phyloP scores from a whole-genome alignment of 2,797 vertebrate genomes.

The Muraenolepis orangiensis region DNA sequence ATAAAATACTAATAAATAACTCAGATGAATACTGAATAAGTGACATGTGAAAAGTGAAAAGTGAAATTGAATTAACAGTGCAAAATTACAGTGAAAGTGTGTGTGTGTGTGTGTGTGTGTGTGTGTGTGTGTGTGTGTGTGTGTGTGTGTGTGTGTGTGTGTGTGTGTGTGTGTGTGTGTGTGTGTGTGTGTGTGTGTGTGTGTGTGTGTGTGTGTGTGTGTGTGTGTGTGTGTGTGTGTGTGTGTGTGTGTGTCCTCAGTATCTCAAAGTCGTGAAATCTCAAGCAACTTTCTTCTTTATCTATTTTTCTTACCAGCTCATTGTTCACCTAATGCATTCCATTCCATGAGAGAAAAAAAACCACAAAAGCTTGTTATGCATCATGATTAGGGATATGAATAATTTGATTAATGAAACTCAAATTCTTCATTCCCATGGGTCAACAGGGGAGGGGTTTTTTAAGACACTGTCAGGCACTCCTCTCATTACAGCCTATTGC shows the following conservation, averaged over 20 bases:
- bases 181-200: slow-evolving; percentile 7
- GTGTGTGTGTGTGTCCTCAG: not conserved
- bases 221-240: not conserved
- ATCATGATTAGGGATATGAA: not conserved
- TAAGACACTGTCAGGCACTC: not conserved
- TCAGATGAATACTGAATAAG: too few species aligned
- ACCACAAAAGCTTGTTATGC: not conserved
- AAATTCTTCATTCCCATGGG: too few species aligned
- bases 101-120: not conserved
- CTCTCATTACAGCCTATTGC: not conserved
- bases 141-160: slow-evolving; percentile 1
- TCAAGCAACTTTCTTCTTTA: not conserved
- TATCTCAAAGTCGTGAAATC: not conserved
- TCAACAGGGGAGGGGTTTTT: too few species aligned
- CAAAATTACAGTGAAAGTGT: too few species aligned
- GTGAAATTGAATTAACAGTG: too few species aligned
- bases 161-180: slow-evolving; percentile 3
- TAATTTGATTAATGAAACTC: not conserved
- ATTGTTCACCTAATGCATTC: not conserved
- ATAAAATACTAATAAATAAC: too few species aligned
- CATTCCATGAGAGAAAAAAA: too few species aligned
- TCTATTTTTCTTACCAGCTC: not conserved
- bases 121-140: slow-evolving; percentile 7
- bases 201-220: slow-evolving; percentile 1
- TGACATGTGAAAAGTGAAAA: too few species aligned